Base-by-base conservation (phyloP, 53 echinoderm and acorn worm species). In the Actinopyga echinites region DNA sequence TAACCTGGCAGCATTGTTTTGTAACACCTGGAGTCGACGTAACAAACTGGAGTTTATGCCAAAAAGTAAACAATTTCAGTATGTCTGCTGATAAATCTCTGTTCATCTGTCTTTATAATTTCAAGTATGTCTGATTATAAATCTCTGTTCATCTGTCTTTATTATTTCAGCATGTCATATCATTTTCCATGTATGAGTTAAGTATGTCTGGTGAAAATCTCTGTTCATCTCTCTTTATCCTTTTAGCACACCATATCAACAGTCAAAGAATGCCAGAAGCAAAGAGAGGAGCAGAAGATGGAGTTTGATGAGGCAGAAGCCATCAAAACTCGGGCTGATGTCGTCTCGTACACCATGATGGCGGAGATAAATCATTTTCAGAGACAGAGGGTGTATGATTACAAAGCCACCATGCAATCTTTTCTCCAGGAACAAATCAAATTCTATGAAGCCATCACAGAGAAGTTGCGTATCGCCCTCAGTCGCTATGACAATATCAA, bases 341-440 rank as follows among this genome's bases (percentile, higher is more conserved):
- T 93, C 8, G 86, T 99, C 57, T 99, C 99, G 1, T 99, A 94
- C 58, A 74, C 94, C 58, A 90, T 99, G 92, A 92, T 99, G 92
- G 90, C 99, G 35, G 99, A 99, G 75, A 88, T 92, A n/a, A 99
- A 99, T 74, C 99, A 99, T 75, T 99, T 99, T 79, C 99, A 99
- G 57, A 21, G 89, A 13, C 89, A 90, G 84, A 78, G 99, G 30
- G 99, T 99, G 6, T 63, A 79, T 24, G 95, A 99, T 84, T 95
- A 92, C 88, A 99, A 99, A 66, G 84, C 59, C 20, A 82, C 82
- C 25, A 99, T 99, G 99, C 89, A 99, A 66, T 45, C 37, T 30
- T 99, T 85, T 79, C 83, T 99, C 22, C 38, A 56, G 31, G 99
- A 95, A 61, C 99, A 99, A 69, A 99, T 99, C 82, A 87, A 80